Percentiles rank a stretch among this genome's conserved stretches.
phyloP scores from a whole-genome alignment of 2,888 invertebrate species.

The Synergus gifuensis region DNA sequence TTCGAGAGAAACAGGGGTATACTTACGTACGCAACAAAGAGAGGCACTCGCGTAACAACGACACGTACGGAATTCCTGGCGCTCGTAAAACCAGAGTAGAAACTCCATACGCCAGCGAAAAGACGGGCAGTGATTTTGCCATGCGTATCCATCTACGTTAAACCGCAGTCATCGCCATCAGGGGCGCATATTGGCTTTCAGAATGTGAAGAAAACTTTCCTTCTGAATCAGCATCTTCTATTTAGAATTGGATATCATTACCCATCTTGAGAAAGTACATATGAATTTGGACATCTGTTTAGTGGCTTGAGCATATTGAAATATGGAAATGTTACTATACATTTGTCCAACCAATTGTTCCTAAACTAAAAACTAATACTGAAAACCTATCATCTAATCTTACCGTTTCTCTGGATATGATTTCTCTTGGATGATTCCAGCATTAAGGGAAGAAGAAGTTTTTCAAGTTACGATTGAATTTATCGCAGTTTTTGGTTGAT shows the following conservation, averaged over 20 bases:
- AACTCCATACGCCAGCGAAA: constrained; percentile 41
- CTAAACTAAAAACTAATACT: too few species aligned
- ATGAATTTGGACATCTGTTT: background rate
- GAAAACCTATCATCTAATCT: too few species aligned
- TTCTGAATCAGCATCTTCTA: background rate
- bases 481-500: background rate
- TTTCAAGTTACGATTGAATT: background rate
- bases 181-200: background rate
- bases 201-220: background rate
- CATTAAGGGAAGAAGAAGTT: too few species aligned
- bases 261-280: background rate
- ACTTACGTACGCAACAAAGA: constrained; percentile 54
- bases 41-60: constrained; percentile 47
- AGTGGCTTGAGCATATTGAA: background rate
- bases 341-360: too few species aligned
- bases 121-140: constrained; percentile 14
- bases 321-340: too few species aligned
- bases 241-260: too few species aligned
- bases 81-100: constrained; percentile 49
- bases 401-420: too few species aligned
- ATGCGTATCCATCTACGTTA: background rate
- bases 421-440: too few species aligned
- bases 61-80: constrained; percentile 53
- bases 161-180: constrained; percentile 33
- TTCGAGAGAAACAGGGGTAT: constrained; percentile 50